These are phyloP conservation scores for Agrotis puta DNA, from an alignment of 2,888 invertebrate genomes.

Conservation along the genomic window DNA sequence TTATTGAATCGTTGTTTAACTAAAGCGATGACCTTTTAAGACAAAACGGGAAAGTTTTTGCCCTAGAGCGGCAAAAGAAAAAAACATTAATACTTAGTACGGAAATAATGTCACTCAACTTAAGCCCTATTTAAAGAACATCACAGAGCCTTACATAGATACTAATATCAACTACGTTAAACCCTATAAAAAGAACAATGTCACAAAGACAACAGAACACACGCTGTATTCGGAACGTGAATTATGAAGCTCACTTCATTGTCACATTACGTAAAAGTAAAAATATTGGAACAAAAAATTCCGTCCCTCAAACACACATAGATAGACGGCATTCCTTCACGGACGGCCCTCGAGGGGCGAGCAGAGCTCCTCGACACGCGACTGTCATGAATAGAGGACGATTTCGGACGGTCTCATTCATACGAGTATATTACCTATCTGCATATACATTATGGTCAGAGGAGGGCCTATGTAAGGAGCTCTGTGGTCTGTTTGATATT, in stretches of 20 bases:
- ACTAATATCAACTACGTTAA: neutral
- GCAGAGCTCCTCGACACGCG: conserved; percentile 6
- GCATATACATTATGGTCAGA: conserved; percentile 6
- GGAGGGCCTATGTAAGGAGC: neutral
- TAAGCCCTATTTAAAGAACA: no score
- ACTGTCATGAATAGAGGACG: conserved; percentile 25
- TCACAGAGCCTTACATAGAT: neutral
- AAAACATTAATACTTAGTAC: no score
- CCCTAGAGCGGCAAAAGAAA: no score
- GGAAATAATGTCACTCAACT: no score
- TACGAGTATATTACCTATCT: conserved; percentile 13
- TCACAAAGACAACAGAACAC: neutral
- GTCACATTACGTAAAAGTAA: neutral
- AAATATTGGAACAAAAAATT: conserved; percentile 25
- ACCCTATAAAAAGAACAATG: neutral
- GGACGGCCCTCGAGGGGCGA: conserved; percentile 3
- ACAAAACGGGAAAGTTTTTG: neutral
- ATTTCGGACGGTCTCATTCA: conserved; percentile 19
- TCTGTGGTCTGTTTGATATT: neutral
- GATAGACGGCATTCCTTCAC: conserved; percentile 54
- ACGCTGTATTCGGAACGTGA: neutral
- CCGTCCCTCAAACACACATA: conserved; percentile 40
- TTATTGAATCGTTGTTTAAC: neutral
- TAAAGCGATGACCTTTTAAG: no score
- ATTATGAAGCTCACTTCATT: conserved; percentile 8